Evolutionary conservation across 2,888 invertebrate genomes (phyloP).

Genomic region (Brenthis daphne): DNA sequence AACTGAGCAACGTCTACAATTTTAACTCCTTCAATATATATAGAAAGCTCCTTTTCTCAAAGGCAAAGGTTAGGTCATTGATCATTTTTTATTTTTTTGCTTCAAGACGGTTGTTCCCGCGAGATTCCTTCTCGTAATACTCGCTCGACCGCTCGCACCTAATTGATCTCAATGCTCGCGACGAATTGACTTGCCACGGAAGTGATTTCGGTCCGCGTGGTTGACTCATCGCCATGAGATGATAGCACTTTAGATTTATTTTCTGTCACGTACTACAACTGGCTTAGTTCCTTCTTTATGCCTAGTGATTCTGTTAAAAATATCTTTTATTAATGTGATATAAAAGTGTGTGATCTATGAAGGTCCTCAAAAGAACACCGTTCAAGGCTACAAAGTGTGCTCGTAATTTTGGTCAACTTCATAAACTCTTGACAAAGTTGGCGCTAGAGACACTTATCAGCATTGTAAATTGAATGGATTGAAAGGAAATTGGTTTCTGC

Average conservation of each 20-base stretch:
- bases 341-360: no score
- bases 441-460: conserved; percentile 31
- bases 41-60: neutral
- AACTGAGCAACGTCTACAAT: no score
- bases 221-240: conserved; percentile 56
- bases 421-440: conserved; percentile 36
- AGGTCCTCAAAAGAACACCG: conserved; percentile 9
- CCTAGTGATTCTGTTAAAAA: neutral
- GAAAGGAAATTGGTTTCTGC: conserved; percentile 30
- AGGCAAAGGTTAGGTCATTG: conserved; percentile 5
- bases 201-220: conserved; percentile 58
- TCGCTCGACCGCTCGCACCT: conserved; percentile 60
- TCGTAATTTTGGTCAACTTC: conserved; percentile 37
- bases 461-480: conserved; percentile 29
- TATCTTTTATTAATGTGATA: no score
- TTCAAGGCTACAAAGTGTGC: conserved; percentile 35
- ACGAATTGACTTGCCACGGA: conserved; percentile 75
- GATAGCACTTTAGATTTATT: conserved; percentile 25
- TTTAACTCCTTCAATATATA: neutral
- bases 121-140: conserved; percentile 74
- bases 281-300: neutral
- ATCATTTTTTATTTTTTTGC: conserved; percentile 6
- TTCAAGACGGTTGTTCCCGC: conserved; percentile 47
- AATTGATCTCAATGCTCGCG: conserved; percentile 78
- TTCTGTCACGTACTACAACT: conserved; percentile 28